Evolutionary conservation across 2,888 invertebrate genomes (phyloP).

Genomic region (Prenolepis imparis): DNA sequence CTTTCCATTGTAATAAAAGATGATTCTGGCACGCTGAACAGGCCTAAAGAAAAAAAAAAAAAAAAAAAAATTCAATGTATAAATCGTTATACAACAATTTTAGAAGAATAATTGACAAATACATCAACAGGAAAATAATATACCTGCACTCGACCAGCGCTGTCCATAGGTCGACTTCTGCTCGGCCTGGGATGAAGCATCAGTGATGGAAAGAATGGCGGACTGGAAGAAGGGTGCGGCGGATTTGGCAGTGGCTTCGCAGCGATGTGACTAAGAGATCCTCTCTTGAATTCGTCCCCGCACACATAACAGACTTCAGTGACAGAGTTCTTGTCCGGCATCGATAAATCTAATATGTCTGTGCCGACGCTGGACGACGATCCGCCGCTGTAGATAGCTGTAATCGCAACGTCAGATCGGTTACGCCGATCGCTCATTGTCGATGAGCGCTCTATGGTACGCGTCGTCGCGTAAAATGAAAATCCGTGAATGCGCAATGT

Average conservation of each 20-base stretch:
- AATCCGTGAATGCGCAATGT: conserved; percentile 24
- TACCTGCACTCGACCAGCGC: conserved; percentile 89
- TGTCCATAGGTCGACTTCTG: conserved; percentile 94
- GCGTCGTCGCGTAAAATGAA: conserved; percentile 1
- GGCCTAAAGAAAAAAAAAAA: conserved; percentile 88
- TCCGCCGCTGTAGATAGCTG: conserved; percentile 84
- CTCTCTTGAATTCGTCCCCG: conserved; percentile 94
- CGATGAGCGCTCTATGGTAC: not conserved
- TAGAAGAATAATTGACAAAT: not conserved
- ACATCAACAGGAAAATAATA: not conserved
- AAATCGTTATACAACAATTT: not conserved
- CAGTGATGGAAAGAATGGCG: conserved; percentile 90
- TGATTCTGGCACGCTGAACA: conserved; percentile 95
- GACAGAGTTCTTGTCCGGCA: conserved; percentile 96
- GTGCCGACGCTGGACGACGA: conserved; percentile 89
- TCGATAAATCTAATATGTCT: conserved; percentile 95
- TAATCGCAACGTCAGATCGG: conserved; percentile 58
- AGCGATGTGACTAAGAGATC: conserved; percentile 91
- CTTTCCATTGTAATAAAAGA: conserved; percentile 95
- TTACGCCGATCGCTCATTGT: conserved; percentile 17
- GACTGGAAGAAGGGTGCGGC: conserved; percentile 81
- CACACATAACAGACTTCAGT: conserved; percentile 97
- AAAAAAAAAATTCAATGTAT: conserved; percentile 24
- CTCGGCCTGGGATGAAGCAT: conserved; percentile 94
- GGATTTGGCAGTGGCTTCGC: conserved; percentile 87